These are phyloP conservation scores for Atta cephalotes DNA, from an alignment of 1,140 invertebrate genomes.

Conservation along the genomic window DNA sequence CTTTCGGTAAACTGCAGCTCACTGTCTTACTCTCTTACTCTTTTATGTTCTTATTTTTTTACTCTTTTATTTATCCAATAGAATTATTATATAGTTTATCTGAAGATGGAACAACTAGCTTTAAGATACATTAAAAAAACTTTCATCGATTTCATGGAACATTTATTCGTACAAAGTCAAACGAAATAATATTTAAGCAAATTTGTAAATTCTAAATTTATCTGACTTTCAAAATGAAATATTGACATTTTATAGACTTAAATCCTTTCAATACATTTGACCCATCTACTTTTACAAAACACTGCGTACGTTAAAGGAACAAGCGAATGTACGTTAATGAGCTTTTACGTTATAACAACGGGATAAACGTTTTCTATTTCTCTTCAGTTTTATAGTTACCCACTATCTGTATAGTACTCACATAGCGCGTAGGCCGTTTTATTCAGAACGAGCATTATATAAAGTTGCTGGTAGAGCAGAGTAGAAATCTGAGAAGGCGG, in stretches of 20 bases:
- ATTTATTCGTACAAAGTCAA: not conserved
- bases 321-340: constrained; percentile 20
- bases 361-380: constrained; percentile 53
- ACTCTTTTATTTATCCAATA: no score
- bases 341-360: constrained; percentile 57
- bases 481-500: constrained; percentile 18
- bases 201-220: not conserved
- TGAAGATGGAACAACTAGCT: no score
- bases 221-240: not conserved
- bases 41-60: no score
- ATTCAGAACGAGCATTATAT: constrained; percentile 54
- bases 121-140: not conserved
- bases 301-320: not conserved
- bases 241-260: not conserved
- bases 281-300: not conserved
- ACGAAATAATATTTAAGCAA: not conserved
- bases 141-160: not conserved
- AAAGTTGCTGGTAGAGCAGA: constrained; percentile 38
- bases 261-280: constrained; percentile 30
- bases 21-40: no score
- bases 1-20: no score
- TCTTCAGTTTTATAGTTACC: constrained; percentile 65
- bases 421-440: constrained; percentile 62
- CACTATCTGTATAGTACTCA: constrained; percentile 40
- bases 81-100: no score